Percentiles rank a stretch among this genome's conserved stretches.
Conservation (phyloP, 2,888 invertebrate species). For the Lapara coniferarum region DNA sequence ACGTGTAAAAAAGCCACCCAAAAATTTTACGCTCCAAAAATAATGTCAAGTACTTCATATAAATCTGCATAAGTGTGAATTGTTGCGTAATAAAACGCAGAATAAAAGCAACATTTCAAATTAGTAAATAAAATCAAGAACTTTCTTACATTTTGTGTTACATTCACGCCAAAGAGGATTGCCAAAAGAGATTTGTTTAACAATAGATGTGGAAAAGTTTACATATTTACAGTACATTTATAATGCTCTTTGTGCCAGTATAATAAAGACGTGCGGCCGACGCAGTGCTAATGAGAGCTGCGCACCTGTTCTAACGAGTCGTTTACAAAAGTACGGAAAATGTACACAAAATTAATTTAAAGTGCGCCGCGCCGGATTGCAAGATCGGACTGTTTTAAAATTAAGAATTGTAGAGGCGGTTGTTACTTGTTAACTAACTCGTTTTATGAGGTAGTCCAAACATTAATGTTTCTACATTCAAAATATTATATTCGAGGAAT, state of each 20-base stretch:
- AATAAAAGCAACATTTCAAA: not conserved
- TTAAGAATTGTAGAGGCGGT: not conserved
- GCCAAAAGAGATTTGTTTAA: conserved; percentile 2
- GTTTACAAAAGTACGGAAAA: not conserved
- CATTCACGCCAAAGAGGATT: not conserved
- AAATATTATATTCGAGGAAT: too few species aligned
- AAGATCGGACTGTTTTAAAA: conserved; percentile 2
- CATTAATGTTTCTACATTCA: too few species aligned
- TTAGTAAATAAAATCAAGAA: not conserved
- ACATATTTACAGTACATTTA: too few species aligned
- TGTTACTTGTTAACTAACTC: not conserved
- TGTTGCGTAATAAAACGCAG: not conserved
- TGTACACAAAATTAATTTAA: not conserved
- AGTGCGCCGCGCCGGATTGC: not conserved
- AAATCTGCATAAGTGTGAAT: not conserved
- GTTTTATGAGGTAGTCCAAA: not conserved
- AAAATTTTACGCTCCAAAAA: not conserved
- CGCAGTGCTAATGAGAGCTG: conserved; percentile 15
- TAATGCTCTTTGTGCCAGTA: not conserved
- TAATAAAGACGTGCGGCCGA: conserved; percentile 4
- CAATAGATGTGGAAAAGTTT: conserved; percentile 9
- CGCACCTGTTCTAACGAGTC: conserved; percentile 9
- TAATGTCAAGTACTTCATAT: not conserved
- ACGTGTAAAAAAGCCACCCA: too few species aligned
- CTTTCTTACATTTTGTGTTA: not conserved